phyloP scores from a whole-genome alignment of 1,140 invertebrate genomes.

The Conus betulinus region DNA sequence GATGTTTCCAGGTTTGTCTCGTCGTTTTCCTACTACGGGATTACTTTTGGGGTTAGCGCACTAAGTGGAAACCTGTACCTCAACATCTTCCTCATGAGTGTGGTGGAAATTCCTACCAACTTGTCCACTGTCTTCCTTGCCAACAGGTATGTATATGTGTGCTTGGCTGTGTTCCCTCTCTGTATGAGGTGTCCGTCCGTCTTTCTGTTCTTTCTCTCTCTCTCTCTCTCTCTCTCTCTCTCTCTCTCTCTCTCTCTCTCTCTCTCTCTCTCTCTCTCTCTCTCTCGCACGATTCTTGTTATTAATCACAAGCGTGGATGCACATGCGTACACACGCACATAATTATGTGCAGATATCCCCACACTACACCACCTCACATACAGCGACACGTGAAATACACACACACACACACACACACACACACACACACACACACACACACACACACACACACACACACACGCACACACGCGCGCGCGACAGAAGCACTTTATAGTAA shows the following conservation, averaged over 20 bases:
- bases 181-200: background rate
- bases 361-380: too few relatives aligned
- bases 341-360: too few relatives aligned
- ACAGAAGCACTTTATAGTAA: background rate
- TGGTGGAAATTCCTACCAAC: conserved; percentile 39
- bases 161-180: background rate
- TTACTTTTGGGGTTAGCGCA: conserved; percentile 51
- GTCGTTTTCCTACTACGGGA: conserved; percentile 47
- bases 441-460: too few relatives aligned
- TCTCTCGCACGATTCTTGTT: too few relatives aligned
- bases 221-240: background rate
- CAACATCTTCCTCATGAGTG: conserved; percentile 49
- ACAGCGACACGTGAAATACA: too few relatives aligned
- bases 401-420: too few relatives aligned
- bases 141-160: conserved; percentile 30
- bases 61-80: conserved; percentile 54
- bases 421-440: too few relatives aligned
- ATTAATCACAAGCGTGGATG: too few relatives aligned
- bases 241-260: too few relatives aligned
- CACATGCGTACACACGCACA: too few relatives aligned
- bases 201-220: background rate
- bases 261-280: too few relatives aligned
- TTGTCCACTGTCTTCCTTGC: conserved; percentile 7
- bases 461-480: too few relatives aligned
- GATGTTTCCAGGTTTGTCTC: conserved; percentile 37